Percentiles rank a stretch among this genome's conserved stretches.
These are phyloP conservation scores for Mimas tiliae DNA, from an alignment of 2,888 invertebrate genomes.

Conservation along the genomic window DNA sequence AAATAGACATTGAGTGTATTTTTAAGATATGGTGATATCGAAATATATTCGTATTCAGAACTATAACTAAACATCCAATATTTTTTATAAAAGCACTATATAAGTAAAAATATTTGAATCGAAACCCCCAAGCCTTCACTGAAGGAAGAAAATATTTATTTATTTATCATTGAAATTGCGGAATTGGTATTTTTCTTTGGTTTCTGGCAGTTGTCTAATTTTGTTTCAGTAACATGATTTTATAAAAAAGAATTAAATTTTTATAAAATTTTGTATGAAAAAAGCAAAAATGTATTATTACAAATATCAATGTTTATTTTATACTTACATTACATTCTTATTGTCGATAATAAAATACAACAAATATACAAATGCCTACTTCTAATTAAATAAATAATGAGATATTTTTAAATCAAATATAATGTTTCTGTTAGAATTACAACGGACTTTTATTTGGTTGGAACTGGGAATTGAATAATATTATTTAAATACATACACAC, in stretches of 20 bases:
- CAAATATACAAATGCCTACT: background rate
- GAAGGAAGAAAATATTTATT: background rate
- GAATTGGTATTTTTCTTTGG: background rate
- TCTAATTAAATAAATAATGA: background rate
- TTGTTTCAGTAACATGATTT: background rate
- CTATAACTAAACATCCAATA: no score
- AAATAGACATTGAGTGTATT: constrained; percentile 5
- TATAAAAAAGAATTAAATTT: background rate
- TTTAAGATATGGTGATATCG: constrained; percentile 6
- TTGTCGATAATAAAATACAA: constrained; percentile 17
- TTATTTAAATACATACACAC: no score
- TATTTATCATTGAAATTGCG: background rate
- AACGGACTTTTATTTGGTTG: background rate
- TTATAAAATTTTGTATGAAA: background rate
- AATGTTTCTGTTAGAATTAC: background rate
- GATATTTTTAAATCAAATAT: background rate
- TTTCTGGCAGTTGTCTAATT: background rate
- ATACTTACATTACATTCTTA: constrained; percentile 17
- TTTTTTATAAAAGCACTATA: background rate
- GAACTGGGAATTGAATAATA: no score
- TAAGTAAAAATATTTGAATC: background rate
- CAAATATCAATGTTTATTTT: constrained; percentile 5
- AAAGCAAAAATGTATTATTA: background rate
- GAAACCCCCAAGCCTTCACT: no score
- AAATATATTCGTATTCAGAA: background rate